Base-by-base conservation (phyloP, 2,113 vertebrate genomes). In the Cyanoderma ruficeps region DNA sequence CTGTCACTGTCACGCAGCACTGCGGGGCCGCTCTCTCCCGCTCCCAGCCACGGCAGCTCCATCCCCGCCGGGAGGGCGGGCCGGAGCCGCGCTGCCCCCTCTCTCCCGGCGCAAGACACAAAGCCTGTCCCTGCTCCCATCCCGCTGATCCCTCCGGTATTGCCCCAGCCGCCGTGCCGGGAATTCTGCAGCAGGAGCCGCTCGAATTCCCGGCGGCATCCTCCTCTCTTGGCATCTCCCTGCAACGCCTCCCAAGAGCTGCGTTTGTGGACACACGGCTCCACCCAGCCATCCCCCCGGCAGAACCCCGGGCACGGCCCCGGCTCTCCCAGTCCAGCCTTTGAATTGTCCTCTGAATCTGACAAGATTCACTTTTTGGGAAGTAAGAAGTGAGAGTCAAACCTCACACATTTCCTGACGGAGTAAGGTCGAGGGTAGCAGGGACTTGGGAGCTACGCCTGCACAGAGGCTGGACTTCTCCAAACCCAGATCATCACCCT, bases 391-490 rank as follows among this genome's bases (percentile, higher is more conserved):
- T 2, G 2, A 53, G 50, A 78, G 60, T 37, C 41, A 84, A 86
- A 71, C 25, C 3, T 5, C 56, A 33, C 2, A 2, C 3, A 0
- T 21, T n/a, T 53, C 55, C 31, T 57, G 27, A 41, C 0, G 0
- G 17, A 77, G 56, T 50, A 30, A 70, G 84, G 84, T 13, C 0
- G 0, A 69, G 55, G 42, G 46, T 2, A 2, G 37, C n/a, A 21
- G n/a, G 60, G 15, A 70, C 35, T 4, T 0, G 22, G 50, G 37
- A 72, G 64, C 31, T 0, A 14, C 0, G 6, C 33, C 23, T 65
- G 37, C 8, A 3, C 68, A 33, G 57, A 55, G n/a, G 17, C 4
- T 24, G 37, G 61, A 30, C 61, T 23, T 44, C 27, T 69, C 24
- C 4, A 13, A 92, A 77, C 61, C 24, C 50, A 60, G 25, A n/a